Percentiles rank a stretch among this genome's conserved stretches.
These are phyloP conservation scores for Drosophila recens DNA, from an alignment of 2,888 invertebrate genomes.

Conservation along the genomic window DNA sequence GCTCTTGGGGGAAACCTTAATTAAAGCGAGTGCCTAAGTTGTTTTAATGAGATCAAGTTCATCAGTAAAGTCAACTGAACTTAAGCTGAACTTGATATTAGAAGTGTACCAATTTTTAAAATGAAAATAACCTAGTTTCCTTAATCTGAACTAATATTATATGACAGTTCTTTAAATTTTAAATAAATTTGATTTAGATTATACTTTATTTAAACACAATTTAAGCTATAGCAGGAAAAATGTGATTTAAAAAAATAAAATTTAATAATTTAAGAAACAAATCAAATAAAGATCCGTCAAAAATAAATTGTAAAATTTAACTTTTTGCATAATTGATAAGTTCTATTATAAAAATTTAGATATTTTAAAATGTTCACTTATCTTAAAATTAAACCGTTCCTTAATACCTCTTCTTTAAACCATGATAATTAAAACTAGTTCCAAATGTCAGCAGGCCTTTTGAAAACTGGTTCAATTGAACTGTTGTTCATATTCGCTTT, in stretches of 20 bases:
- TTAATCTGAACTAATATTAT: not conserved
- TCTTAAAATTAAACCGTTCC: not conserved
- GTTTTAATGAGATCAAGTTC: slow-evolving; percentile 23
- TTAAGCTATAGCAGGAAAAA: not conserved
- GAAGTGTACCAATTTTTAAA: not conserved
- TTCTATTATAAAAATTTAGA: not conserved
- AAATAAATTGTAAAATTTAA: too few species aligned
- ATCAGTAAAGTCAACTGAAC: slow-evolving; percentile 1
- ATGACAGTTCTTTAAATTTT: not conserved
- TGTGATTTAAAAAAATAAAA: too few species aligned
- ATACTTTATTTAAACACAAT: not conserved
- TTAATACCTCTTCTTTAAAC: not conserved
- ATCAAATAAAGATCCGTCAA: not conserved
- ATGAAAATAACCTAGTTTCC: not conserved
- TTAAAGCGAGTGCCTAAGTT: slow-evolving; percentile 1
- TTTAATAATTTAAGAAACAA: not conserved
- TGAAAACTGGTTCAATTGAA: slow-evolving; percentile 1
- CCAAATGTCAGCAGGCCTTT: not conserved
- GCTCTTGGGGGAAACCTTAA: slow-evolving; percentile 4
- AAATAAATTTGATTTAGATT: not conserved
- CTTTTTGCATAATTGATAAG: too few species aligned
- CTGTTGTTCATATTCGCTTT: not conserved
- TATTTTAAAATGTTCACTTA: not conserved
- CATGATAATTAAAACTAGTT: not conserved
- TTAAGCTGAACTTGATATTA: not conserved